Conservation (phyloP, 2,888 invertebrate genomes). For the Cantharis rustica region DNA sequence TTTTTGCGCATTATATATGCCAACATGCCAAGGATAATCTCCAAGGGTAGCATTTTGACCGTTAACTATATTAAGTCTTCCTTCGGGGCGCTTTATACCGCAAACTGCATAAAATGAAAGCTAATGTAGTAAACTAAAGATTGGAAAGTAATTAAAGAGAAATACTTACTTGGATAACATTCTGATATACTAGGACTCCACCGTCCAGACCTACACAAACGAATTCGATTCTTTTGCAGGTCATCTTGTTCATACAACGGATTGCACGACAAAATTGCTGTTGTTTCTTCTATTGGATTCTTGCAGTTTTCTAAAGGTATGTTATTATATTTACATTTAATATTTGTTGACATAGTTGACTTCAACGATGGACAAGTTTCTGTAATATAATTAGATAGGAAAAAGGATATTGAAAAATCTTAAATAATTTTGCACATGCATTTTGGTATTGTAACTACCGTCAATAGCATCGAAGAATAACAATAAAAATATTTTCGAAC, state of each 20-base stretch:
- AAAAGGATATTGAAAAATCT: too few relatives aligned
- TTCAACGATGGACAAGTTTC: neutral
- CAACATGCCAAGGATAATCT: neutral
- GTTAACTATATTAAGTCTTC: neutral
- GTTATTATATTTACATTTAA: neutral
- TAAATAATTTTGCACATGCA: too few relatives aligned
- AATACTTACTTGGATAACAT: neutral
- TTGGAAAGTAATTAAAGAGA: neutral
- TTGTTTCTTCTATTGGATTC: neutral
- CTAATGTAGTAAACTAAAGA: neutral
- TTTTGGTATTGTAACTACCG: too few relatives aligned
- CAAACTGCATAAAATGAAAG: neutral
- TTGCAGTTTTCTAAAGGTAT: neutral
- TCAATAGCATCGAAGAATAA: too few relatives aligned
- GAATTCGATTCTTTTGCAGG: neutral
- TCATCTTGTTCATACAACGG: neutral
- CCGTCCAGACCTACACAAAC: neutral
- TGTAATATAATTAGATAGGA: neutral
- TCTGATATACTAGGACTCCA: neutral
- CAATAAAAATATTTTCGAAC: too few relatives aligned
- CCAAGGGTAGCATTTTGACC: neutral
- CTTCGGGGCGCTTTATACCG: neutral
- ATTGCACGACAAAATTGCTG: neutral
- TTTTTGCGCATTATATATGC: neutral
- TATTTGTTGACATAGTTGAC: neutral